Evolutionary conservation across 2,888 invertebrate genomes (phyloP), one percentile per base, ranked within the genome.

Genomic region (Metacarcinus magister): DNA sequence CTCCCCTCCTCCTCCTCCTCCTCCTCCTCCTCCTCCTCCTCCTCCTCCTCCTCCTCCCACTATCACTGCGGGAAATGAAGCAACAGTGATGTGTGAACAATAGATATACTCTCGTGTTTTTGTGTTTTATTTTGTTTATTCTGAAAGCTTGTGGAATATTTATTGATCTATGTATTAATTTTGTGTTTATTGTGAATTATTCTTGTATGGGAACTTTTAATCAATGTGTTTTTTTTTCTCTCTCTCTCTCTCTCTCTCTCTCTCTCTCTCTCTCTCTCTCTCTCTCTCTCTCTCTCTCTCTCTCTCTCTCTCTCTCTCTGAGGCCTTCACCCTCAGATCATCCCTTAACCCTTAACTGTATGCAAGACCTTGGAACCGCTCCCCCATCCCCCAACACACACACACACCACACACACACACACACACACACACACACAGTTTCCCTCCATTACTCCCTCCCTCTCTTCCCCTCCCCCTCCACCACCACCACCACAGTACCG

Each of bases 231-330:
- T 28, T 5, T 82, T 23, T 28, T 32, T 82, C 82, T 82, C 82
- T 82, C 82, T 82, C 82, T 82, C 75, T 75, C 75, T 75, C 75
- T 75, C 75, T 75, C 75, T 75, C 28, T 75, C 75, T 75, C 75
- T 75, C 75, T 75, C 82, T 82, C 82, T 82, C 82, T 82, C 82
- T 82, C 82, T 82, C 67, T 82, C 82, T 82, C 82, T 82, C 82
- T 82, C 82, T 82, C 82, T 82, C 82, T 82, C 82, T 82, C 82
- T 82, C 82, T 82, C 82, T 82, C 82, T 82, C 82, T 82, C 82
- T 82, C 82, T 82, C 82, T 82, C 82, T 82, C 82, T 82, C 82
- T 82, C 82, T 82, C 82, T 82, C 82, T 82, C 82, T 82, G 32
- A 10, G 82, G 32, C 82, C 82, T 32, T 28, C 32, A 82, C 82